Conservation (phyloP, 92 coral and sea anemone genomes). For the Porites lobata region DNA sequence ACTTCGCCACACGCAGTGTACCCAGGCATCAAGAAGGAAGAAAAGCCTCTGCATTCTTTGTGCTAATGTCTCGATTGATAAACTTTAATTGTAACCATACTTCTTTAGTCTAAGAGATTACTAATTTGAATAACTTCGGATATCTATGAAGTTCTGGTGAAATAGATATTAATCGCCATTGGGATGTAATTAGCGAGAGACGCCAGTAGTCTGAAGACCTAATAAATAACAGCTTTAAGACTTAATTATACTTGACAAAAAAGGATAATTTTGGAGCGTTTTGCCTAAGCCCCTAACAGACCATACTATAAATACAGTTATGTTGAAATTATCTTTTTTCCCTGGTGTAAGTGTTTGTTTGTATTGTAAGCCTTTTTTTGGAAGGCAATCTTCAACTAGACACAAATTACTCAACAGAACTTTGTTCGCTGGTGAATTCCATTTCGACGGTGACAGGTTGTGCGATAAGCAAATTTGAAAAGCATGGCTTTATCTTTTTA, state of each 20-base stretch:
- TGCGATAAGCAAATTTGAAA: constrained; percentile 52
- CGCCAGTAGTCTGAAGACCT: constrained; percentile 78
- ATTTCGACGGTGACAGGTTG: constrained; percentile 24
- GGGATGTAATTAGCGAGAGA: constrained; percentile 82
- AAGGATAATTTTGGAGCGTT: constrained; percentile 32
- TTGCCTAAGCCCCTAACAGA: constrained; percentile 11
- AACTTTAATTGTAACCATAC: constrained; percentile 83
- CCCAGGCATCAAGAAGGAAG: constrained; percentile 22
- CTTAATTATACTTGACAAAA: constrained; percentile 33
- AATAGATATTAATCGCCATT: constrained; percentile 85
- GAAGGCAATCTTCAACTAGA: not conserved
- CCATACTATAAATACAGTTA: not conserved
- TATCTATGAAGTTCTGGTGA: constrained; percentile 79
- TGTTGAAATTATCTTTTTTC: not conserved
- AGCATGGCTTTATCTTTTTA: constrained; percentile 34
- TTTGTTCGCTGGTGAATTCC: constrained; percentile 19
- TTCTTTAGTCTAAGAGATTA: constrained; percentile 80
- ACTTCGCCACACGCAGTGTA: not conserved
- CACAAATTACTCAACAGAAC: constrained; percentile 19
- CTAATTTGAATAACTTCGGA: constrained; percentile 90
- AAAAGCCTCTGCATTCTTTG: constrained; percentile 74
- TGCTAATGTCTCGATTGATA: constrained; percentile 82
- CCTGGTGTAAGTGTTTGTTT: constrained; percentile 1
- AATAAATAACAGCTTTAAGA: constrained; percentile 69
- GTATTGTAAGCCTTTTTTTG: not conserved